phyloP scores from a whole-genome alignment of 2,113 vertebrate genomes.

The Peromyscus maniculatus region DNA sequence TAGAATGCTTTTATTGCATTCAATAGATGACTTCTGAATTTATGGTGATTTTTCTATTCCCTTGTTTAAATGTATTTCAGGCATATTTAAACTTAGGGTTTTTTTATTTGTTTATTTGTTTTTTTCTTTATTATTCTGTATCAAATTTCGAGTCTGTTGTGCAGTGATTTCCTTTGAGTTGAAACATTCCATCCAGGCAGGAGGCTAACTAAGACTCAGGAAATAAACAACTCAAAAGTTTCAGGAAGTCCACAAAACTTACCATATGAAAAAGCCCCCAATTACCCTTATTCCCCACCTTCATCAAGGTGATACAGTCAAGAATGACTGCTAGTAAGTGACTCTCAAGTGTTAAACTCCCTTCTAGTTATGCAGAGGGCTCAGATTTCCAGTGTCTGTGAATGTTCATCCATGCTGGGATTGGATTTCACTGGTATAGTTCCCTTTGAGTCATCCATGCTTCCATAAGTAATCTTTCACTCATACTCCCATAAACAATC shows the following conservation, averaged over 20 bases:
- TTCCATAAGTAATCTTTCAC: not conserved
- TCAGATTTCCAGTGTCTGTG: not conserved
- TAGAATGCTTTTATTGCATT: not conserved
- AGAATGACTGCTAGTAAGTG: not conserved
- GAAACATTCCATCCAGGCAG: not conserved
- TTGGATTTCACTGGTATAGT: not conserved
- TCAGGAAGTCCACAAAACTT: not conserved
- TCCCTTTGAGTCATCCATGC: not conserved
- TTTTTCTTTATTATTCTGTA: not conserved
- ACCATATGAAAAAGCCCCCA: not conserved
- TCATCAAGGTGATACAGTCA: not conserved
- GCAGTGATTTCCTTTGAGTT: not conserved
- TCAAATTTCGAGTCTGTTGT: not conserved
- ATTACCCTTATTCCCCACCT: not conserved
- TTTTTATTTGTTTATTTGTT: not conserved
- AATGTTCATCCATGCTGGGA: not conserved
- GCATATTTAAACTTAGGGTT: not conserved
- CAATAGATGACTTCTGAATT: not conserved
- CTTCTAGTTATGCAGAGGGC: no score
- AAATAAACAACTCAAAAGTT: not conserved
- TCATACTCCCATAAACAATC: not conserved
- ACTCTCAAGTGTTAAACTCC: not conserved
- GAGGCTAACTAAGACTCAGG: not conserved
- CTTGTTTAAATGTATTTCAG: not conserved
- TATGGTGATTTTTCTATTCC: not conserved